Evolutionary conservation across 1,140 invertebrate genomes (phyloP).

Genomic region (Melanaphis sacchari): DNA sequence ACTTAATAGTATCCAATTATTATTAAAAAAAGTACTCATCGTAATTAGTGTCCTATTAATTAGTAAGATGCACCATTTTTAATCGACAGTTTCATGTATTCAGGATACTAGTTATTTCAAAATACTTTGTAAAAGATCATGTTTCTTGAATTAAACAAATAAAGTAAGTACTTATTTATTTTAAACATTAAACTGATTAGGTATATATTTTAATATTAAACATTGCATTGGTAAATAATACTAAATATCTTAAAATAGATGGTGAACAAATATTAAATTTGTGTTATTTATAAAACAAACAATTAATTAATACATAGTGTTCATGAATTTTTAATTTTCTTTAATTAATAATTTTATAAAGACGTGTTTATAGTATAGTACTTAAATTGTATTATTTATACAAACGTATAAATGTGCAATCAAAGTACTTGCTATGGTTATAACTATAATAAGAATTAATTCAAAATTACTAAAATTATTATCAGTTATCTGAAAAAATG

Average conservation of each 20-base stretch:
- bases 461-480: background rate
- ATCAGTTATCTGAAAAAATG: background rate
- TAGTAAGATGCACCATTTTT: background rate
- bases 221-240: background rate
- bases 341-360: background rate
- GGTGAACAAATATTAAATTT: background rate
- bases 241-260: background rate
- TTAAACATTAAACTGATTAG: background rate
- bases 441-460: background rate
- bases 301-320: background rate
- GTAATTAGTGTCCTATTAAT: background rate
- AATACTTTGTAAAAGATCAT: background rate
- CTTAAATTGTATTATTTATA: background rate
- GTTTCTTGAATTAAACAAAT: constrained; percentile 15
- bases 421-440: background rate
- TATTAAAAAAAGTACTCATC: background rate
- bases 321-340: background rate
- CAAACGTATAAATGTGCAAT: background rate
- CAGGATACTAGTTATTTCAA: background rate
- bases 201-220: background rate
- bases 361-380: background rate
- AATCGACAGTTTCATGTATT: background rate
- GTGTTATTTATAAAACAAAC: background rate
- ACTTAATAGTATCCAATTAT: background rate
- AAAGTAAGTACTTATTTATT: constrained; percentile 14